These are phyloP conservation scores for Neoascia interrupta DNA, from an alignment of 2,888 invertebrate genomes.

Conservation along the genomic window DNA sequence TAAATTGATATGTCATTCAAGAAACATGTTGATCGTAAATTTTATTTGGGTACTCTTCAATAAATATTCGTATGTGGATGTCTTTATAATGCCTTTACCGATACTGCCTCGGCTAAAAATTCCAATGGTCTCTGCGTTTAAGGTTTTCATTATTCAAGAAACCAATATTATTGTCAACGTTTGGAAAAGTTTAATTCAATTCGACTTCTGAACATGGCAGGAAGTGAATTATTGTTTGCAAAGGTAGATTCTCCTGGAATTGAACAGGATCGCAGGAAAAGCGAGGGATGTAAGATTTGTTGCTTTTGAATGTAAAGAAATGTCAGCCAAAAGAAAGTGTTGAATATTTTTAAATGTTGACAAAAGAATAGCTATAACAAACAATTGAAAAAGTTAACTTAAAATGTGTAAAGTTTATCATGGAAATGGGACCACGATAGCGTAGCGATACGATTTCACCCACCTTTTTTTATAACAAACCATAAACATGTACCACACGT, in stretches of 20 bases:
- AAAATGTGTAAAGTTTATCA: too few species aligned
- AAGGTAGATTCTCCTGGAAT: constrained; percentile 60
- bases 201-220: constrained; percentile 73
- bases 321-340: too few species aligned
- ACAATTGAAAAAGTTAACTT: too few species aligned
- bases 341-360: too few species aligned
- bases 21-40: constrained; percentile 75
- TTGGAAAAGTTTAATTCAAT: constrained; percentile 68
- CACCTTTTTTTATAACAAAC: too few species aligned
- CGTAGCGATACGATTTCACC: too few species aligned
- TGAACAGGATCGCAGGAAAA: too few species aligned
- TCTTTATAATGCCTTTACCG: neutral
- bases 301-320: constrained; percentile 34
- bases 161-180: constrained; percentile 69
- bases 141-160: constrained; percentile 71
- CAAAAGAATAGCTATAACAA: too few species aligned
- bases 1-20: constrained; percentile 76
- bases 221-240: constrained; percentile 75
- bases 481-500: too few species aligned
- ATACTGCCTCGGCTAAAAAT: constrained; percentile 71
- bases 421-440: too few species aligned
- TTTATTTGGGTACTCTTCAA: constrained; percentile 61
- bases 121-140: constrained; percentile 72
- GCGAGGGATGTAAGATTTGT: neutral
- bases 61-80: constrained; percentile 3